Base-by-base conservation (phyloP, 1,140 invertebrate genomes). In the Drosophila varians region DNA sequence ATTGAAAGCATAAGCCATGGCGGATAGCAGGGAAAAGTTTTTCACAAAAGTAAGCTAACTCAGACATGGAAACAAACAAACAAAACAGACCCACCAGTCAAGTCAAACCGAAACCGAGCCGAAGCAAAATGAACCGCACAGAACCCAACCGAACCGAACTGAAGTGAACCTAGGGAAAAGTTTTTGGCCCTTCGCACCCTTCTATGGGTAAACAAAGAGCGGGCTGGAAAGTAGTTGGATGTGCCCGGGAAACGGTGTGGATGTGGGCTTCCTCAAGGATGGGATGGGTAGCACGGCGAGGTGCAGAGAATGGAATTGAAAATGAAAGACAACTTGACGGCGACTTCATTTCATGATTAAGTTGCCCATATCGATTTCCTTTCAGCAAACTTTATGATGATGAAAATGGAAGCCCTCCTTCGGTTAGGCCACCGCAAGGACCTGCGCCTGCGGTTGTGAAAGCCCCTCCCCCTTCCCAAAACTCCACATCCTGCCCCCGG, bases 291-390 rank as follows among this genome's bases (percentile, higher is more conserved):
- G 18, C 25, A 45, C 55, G 36, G 9, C 19, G 36, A 54, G 58
- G 43, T 23, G 51, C 28, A 31, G 19, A 61, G 72, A 58, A 57
- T 76, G 68, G 56, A 77, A 84, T 74, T 83, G 58, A 73, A 86
- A 86, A 86, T 76, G 66, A 61, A 65, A 77, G 82, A 80, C 76
- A 84, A 80, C 68, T 86, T 86, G 80, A 84, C 71, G 82, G 78
- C 58, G 62, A 84, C 66, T 87, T 86, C 76, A 76, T 80, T 87
- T 77, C 76, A 84, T 84, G 80, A 84, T 84, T 84, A 84, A 84
- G 80, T 84, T 86, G 73, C 80, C 66, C 62, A 65, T 86, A 84
- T 84, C 80, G 80, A 86, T 86, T 84, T 84, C 80, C 64, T 58
- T 86, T 80, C 80, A 80, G 28, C 80, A 57, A 60, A 69, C 62